phyloP scores from a whole-genome alignment of 2,888 invertebrate genomes.

The Saturnia japonica region DNA sequence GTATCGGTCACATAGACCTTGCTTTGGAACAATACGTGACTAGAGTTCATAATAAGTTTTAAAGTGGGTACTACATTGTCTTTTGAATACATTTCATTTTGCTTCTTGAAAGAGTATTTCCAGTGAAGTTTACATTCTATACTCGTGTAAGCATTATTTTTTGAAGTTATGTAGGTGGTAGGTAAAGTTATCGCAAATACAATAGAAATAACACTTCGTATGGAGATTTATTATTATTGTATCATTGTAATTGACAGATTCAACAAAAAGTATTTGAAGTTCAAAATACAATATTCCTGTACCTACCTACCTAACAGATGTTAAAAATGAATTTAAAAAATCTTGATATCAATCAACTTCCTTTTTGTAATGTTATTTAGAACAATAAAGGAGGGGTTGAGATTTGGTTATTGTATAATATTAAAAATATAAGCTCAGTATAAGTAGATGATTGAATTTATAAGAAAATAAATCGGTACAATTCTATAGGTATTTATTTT shows the following conservation, averaged over 20 bases:
- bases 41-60: slow-evolving; percentile 53
- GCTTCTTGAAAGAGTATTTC: slow-evolving; percentile 17
- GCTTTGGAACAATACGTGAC: slow-evolving; percentile 67
- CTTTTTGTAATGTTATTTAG: too few relatives aligned
- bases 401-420: too few relatives aligned
- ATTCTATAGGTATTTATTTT: neutral
- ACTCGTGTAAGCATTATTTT: neutral
- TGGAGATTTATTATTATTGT: neutral
- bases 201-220: neutral
- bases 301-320: too few relatives aligned
- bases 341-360: too few relatives aligned
- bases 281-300: too few relatives aligned
- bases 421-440: too few relatives aligned
- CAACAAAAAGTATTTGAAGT: too few relatives aligned
- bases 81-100: slow-evolving; percentile 43
- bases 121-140: neutral
- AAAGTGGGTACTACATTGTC: slow-evolving; percentile 41
- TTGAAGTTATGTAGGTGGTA: neutral
- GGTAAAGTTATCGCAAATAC: too few relatives aligned
- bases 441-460: too few relatives aligned
- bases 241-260: neutral
- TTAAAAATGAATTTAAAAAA: too few relatives aligned
- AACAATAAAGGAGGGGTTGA: too few relatives aligned
- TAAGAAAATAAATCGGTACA: neutral
- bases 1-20: slow-evolving; percentile 63